Conservation (phyloP, 92 coral and sea anemone genomes). For the Meandrina meandrites region DNA sequence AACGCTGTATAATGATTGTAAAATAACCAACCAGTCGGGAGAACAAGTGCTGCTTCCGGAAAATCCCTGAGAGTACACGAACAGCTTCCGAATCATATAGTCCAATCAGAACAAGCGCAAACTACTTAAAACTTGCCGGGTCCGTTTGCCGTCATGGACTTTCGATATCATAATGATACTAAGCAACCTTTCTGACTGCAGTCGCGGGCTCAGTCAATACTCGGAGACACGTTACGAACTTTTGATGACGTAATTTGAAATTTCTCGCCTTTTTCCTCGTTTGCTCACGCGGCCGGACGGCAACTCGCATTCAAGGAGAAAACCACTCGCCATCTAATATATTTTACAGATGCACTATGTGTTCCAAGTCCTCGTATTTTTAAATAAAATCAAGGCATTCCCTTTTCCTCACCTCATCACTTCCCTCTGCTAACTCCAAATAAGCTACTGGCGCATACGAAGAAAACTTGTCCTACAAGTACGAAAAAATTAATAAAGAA, state of each 20-base stretch:
- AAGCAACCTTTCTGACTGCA: no score
- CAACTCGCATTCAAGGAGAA: not conserved
- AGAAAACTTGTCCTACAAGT: slow-evolving; percentile 66
- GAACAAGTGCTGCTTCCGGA: not conserved
- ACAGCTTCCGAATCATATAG: not conserved
- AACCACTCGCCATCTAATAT: not conserved
- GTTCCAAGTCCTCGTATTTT: not conserved
- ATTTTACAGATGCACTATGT: not conserved
- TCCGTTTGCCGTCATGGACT: not conserved
- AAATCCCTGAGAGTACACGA: not conserved
- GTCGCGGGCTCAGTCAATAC: not conserved
- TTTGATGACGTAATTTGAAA: not conserved
- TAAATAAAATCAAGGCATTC: not conserved
- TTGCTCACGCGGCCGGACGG: not conserved
- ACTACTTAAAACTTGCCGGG: not conserved
- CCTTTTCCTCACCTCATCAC: slow-evolving; percentile 58
- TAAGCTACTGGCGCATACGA: slow-evolving; percentile 81
- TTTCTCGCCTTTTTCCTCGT: not conserved
- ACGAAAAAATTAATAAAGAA: not conserved
- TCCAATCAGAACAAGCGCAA: not conserved
- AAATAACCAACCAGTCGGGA: not conserved
- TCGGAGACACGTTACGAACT: not conserved
- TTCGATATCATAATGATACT: not conserved
- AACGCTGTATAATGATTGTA: not conserved
- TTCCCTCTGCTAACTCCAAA: slow-evolving; percentile 72